Evolutionary conservation across 1,140 invertebrate genomes (phyloP).

Genomic region (Zaprionus africanus): DNA sequence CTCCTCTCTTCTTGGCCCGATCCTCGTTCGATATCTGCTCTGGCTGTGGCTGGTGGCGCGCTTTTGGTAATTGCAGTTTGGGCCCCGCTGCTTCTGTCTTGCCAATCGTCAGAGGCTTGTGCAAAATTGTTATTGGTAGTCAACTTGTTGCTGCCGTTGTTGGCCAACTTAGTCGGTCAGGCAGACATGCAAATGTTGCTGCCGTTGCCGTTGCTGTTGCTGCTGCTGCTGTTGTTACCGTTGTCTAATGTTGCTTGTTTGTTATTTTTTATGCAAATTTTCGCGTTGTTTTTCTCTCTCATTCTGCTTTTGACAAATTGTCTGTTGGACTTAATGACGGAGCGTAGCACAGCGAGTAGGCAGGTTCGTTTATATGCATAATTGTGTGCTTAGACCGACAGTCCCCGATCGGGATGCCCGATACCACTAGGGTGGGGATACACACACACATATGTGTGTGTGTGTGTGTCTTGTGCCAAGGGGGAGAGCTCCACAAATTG

Average conservation of each 20-base stretch:
- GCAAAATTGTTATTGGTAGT: constrained; percentile 69
- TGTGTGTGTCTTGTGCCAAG: background rate
- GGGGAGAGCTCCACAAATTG: constrained; percentile 3
- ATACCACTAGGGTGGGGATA: background rate
- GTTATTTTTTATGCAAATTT: constrained; percentile 79
- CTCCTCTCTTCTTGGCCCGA: constrained; percentile 38
- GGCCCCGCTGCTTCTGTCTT: constrained; percentile 66
- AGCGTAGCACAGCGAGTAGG: constrained; percentile 44
- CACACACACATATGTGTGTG: no score
- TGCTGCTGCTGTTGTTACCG: constrained; percentile 25
- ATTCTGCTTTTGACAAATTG: constrained; percentile 75
- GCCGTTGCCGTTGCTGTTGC: background rate
- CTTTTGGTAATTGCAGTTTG: constrained; percentile 75
- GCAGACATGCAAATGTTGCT: constrained; percentile 76
- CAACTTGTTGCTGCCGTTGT: constrained; percentile 45
- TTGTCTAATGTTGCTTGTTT: constrained; percentile 77
- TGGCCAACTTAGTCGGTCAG: constrained; percentile 74
- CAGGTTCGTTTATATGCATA: constrained; percentile 50
- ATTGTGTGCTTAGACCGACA: constrained; percentile 31
- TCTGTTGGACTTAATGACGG: constrained; percentile 77
- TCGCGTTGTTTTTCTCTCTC: constrained; percentile 48
- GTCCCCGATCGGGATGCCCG: background rate
- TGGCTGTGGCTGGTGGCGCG: constrained; percentile 59
- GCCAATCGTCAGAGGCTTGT: constrained; percentile 36
- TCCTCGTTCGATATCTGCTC: constrained; percentile 62